Percentiles rank a stretch among this genome's conserved stretches.
Conservation (phyloP, 2,113 vertebrate species). For the Paramisgurnus dabryanus region DNA sequence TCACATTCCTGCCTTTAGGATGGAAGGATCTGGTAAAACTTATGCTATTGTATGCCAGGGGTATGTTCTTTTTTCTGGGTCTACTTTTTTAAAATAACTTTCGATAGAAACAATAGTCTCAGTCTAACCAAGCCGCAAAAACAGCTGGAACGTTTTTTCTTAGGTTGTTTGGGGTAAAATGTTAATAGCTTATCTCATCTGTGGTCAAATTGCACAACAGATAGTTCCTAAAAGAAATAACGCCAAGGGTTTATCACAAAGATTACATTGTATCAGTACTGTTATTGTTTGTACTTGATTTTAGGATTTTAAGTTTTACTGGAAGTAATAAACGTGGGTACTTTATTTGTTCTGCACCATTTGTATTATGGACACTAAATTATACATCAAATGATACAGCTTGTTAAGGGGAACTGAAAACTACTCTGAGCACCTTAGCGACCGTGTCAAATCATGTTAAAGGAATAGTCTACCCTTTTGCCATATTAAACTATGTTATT, state of each 20-base stretch:
- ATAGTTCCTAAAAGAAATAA: not conserved
- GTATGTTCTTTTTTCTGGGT: constrained; percentile 57
- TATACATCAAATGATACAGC: not conserved
- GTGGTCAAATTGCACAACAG: not conserved
- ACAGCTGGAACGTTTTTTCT: constrained; percentile 26
- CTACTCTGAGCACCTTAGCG: not conserved
- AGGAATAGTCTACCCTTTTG: too few relatives aligned
- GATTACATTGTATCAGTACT: not conserved
- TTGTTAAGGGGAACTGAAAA: not conserved
- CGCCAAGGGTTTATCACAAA: not conserved
- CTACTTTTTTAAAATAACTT: constrained; percentile 55
- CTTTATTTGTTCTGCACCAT: not conserved
- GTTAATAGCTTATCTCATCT: not conserved
- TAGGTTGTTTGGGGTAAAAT: not conserved
- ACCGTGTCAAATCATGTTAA: not conserved
- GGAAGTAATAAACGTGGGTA: not conserved
- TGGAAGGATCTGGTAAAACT: constrained; percentile 64
- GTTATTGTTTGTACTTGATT: too few relatives aligned
- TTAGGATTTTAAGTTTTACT: too few relatives aligned
- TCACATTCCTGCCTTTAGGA: constrained; percentile 60
- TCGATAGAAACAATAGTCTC: constrained; percentile 58
- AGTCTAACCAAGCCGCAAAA: constrained; percentile 49
- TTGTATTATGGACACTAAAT: not conserved
- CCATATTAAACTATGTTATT: too few relatives aligned
- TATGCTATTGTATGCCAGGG: constrained; percentile 58